Conservation (phyloP, 2,797 vertebrate genomes). For the Acrossocheilus fasciatus region DNA sequence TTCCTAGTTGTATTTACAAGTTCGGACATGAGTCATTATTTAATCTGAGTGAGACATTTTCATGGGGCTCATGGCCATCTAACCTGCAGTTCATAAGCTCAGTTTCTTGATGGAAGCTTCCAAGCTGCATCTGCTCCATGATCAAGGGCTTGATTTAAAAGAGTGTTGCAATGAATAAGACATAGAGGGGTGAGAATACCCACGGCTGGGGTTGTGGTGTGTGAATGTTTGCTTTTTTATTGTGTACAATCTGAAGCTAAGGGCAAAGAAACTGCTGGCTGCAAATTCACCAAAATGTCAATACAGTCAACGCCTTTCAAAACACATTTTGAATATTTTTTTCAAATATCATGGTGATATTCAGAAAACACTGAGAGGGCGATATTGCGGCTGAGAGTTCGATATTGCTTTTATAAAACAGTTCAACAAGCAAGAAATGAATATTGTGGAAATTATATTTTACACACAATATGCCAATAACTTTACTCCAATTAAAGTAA, state of each 20-base stretch:
- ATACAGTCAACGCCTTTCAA: not conserved
- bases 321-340: not conserved
- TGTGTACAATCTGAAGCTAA: not conserved
- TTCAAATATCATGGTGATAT: not conserved
- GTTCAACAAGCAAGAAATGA: not conserved
- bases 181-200: not conserved
- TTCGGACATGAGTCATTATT: constrained; percentile 17
- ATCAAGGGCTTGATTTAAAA: constrained; percentile 23
- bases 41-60: constrained; percentile 7
- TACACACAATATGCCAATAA: not conserved
- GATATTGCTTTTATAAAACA: not conserved
- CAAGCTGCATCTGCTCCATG: not conserved
- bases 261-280: not conserved
- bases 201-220: not conserved
- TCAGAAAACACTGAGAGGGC: not conserved
- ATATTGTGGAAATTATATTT: not conserved
- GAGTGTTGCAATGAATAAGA: constrained; percentile 20
- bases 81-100: constrained; percentile 35
- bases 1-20: constrained; percentile 30
- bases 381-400: not conserved
- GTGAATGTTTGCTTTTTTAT: not conserved
- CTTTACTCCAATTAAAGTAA: too few relatives aligned
- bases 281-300: not conserved
- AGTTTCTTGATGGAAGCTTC: constrained; percentile 2
- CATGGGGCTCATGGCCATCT: not conserved